These are phyloP conservation scores for Idaea straminata DNA, from an alignment of 2,888 invertebrate genomes.

Conservation along the genomic window DNA sequence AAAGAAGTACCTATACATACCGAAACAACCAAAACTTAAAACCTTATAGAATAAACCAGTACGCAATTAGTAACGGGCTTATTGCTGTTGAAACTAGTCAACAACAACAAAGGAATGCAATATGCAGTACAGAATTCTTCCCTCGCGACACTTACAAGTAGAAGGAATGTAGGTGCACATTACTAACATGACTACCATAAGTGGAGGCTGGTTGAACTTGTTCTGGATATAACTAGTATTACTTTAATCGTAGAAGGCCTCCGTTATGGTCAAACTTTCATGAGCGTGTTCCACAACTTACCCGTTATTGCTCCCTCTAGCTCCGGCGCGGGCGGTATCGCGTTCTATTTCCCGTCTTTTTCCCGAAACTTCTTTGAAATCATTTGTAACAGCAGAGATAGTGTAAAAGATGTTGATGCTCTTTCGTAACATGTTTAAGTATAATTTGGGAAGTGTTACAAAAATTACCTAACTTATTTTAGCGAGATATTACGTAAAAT, in stretches of 20 bases:
- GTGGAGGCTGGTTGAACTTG: constrained; percentile 43
- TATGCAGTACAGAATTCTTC: constrained; percentile 20
- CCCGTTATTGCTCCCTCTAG: constrained; percentile 51
- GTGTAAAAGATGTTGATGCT: neutral
- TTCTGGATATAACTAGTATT: constrained; percentile 63
- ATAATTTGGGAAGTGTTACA: neutral
- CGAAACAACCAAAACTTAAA: neutral
- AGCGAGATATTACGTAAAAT: too few relatives aligned
- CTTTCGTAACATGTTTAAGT: neutral
- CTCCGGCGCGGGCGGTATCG: constrained; percentile 34
- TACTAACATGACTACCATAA: constrained; percentile 34
- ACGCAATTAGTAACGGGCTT: neutral
- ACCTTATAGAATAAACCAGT: neutral
- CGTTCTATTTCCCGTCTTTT: constrained; percentile 40
- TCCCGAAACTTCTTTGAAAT: constrained; percentile 15
- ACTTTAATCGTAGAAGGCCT: constrained; percentile 64
- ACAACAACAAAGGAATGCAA: constrained; percentile 17
- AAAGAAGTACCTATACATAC: neutral
- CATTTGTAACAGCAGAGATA: neutral
- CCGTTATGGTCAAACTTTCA: constrained; percentile 61
- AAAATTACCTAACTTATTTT: neutral
- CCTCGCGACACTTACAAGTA: constrained; percentile 23
- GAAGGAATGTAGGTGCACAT: constrained; percentile 46
- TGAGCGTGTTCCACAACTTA: constrained; percentile 37
- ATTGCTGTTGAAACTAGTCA: neutral